Conservation (phyloP, 2,797 vertebrate species). For the Notamacropus eugenii region DNA sequence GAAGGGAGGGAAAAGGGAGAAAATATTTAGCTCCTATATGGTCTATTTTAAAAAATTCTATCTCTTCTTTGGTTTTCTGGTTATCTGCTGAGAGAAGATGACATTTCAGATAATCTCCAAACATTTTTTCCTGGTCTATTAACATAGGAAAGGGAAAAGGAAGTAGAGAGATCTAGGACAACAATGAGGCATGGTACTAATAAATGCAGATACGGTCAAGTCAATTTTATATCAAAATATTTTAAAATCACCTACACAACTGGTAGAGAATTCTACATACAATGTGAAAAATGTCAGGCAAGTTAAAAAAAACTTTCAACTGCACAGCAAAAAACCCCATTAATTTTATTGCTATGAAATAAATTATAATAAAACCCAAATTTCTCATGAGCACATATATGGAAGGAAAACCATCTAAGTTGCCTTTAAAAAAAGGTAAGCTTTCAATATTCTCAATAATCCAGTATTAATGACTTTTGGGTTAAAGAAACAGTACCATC, state of each 20-base stretch:
- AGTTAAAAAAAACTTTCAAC: not conserved
- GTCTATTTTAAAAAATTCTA: not conserved
- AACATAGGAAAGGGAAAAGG: not conserved
- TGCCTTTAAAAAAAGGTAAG: not conserved
- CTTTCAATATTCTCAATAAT: slow-evolving; percentile 5
- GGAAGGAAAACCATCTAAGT: not conserved
- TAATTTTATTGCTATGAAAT: not conserved
- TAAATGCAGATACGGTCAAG: not conserved
- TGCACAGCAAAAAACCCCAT: not conserved
- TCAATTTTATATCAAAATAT: not conserved
- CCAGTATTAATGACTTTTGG: slow-evolving; percentile 32
- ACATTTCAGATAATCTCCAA: not conserved
- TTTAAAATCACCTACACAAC: not conserved
- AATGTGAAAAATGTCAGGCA: not conserved
- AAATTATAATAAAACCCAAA: slow-evolving; percentile 67
- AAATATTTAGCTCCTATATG: not conserved
- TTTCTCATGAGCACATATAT: slow-evolving; percentile 27
- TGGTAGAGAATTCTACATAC: not conserved
- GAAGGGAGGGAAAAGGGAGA: not conserved
- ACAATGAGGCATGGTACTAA: not conserved
- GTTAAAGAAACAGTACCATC: slow-evolving; percentile 77
- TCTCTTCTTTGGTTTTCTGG: not conserved
- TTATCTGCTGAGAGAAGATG: not conserved
- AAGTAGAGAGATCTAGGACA: not conserved
- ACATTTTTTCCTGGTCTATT: not conserved